These are phyloP conservation scores for Copsychus sechellarum DNA, from an alignment of 2,113 vertebrate species.

Conservation along the genomic window DNA sequence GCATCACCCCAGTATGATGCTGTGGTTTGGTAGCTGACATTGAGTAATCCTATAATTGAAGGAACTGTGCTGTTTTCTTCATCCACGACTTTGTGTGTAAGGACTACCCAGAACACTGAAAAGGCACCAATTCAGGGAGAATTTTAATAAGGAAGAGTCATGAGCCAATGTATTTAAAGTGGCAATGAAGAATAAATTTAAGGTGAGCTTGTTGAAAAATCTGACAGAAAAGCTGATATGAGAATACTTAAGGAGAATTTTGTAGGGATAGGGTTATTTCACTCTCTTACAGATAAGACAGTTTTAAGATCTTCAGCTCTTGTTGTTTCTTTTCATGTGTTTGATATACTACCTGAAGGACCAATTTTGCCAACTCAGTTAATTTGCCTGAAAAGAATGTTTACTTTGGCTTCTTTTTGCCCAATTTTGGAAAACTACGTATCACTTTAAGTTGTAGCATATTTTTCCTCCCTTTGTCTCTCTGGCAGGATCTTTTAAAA, in stretches of 20 bases:
- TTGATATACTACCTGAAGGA: background rate
- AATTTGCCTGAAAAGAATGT: background rate
- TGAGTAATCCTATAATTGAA: background rate
- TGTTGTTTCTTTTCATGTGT: background rate
- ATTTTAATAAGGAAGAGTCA: background rate
- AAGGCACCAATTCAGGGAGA: background rate
- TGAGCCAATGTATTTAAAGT: background rate
- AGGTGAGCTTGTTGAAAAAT: background rate
- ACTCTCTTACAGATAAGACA: background rate
- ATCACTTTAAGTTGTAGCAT: background rate
- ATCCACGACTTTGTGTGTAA: background rate
- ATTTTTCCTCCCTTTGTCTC: background rate
- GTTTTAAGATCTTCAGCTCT: background rate
- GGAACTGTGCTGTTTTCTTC: background rate
- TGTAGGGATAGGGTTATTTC: background rate
- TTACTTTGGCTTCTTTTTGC: background rate
- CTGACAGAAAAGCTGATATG: fast-evolving
- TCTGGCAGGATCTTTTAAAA: background rate
- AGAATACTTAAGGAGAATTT: background rate
- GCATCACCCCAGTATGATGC: background rate
- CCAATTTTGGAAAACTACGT: background rate
- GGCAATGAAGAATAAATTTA: background rate
- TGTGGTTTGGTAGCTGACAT: background rate
- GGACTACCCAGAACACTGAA: background rate
- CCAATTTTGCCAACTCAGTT: background rate